Base-by-base conservation (phyloP, 2,113 vertebrate species). In the Chaetura pelagica region DNA sequence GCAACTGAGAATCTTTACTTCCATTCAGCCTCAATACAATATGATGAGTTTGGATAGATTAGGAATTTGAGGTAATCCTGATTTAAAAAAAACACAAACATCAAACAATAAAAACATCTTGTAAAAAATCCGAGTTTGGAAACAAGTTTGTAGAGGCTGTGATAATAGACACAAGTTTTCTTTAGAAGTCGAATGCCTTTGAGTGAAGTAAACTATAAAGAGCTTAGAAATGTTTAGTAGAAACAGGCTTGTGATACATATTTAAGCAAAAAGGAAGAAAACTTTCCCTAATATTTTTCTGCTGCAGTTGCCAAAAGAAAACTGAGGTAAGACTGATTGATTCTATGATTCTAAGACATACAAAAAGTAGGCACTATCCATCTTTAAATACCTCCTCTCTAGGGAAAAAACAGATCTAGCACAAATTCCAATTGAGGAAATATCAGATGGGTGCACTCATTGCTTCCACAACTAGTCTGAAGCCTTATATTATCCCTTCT, bases 121-220 rank as follows among this genome's bases (percentile, higher is more conserved):
- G 7, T 5, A 64, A 55, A 82, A 93, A 22, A 38, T 51, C 3
- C 0, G 6, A 5, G 4, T 51, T 80, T 44, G 68, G 55, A 68
- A 77, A 73, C 0, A 26, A 38, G 24, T 57, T 15, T 38, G 30
- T 1, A 72, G n/a, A 29, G 32, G n/a, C 6, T 46, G 54, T 0
- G 0, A 7, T 12, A 55, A 13, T 1, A 30, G 26, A 52, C n/a
- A 34, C 34, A 38, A 46, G 2, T 66, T 46, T 54, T 55, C n/a
- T 46, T 42, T 26, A 35, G 11, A 59, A 61, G 12, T 0, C 42
- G 49, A 93, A 61, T 11, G 15, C 19, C 82, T 52, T 57, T 32
- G 52, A 1, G 0, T 7, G n/a, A 81, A 87, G 10, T 32, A 15
- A 69, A 55, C 27, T 46, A 38, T 38, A 21, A 24, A 59, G 11